A percentile compares a stretch with the other conserved stretches of the same genome.
These are phyloP conservation scores for Acronicta leporina DNA, from an alignment of 2,888 invertebrate species.

Conservation along the genomic window DNA sequence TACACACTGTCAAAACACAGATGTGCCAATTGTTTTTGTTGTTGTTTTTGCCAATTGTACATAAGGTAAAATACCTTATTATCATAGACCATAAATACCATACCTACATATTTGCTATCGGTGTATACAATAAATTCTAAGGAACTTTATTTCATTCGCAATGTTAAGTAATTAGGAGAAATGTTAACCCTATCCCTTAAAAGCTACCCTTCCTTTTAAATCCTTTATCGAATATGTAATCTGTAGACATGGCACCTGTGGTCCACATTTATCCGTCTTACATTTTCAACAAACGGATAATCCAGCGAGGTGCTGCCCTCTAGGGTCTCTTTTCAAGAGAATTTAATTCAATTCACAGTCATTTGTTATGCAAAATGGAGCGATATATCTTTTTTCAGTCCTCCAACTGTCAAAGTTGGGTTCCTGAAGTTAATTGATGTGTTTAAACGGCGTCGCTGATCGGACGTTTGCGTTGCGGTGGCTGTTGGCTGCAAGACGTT, in stretches of 20 bases:
- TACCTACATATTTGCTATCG: no score
- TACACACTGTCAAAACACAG: no score
- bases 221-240: slow-evolving; percentile 59
- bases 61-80: no score
- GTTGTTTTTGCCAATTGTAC: no score
- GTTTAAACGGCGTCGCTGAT: slow-evolving; percentile 24
- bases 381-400: slow-evolving; percentile 40
- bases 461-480: neutral
- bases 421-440: slow-evolving; percentile 46
- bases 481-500: slow-evolving; percentile 3
- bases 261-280: slow-evolving; percentile 55
- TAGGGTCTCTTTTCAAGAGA: slow-evolving; percentile 41
- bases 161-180: slow-evolving; percentile 48
- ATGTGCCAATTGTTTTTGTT: no score
- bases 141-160: slow-evolving; percentile 29
- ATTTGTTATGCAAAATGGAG: slow-evolving; percentile 38
- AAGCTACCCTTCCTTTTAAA: slow-evolving; percentile 30
- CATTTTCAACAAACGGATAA: slow-evolving; percentile 46
- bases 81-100: no score
- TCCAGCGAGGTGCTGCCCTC: slow-evolving; percentile 16
- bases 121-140: no score
- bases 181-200: slow-evolving; percentile 42
- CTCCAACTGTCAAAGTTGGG: slow-evolving; percentile 42
- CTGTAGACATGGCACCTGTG: slow-evolving; percentile 37
- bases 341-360: slow-evolving; percentile 53